phyloP scores from a whole-genome alignment of 2,888 invertebrate genomes.

The Antitype chi region DNA sequence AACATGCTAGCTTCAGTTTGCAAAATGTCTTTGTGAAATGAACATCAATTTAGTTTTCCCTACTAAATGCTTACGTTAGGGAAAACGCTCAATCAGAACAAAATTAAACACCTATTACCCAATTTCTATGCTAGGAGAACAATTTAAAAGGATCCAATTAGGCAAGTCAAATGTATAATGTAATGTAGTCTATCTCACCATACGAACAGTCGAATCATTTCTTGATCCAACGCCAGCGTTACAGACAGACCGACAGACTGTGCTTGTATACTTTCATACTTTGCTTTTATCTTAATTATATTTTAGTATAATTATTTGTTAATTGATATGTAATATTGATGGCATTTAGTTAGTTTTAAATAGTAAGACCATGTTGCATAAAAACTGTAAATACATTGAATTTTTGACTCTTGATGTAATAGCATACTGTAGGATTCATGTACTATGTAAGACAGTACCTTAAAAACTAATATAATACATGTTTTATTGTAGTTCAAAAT shows the following conservation, averaged over 20 bases:
- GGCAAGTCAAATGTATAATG: neutral
- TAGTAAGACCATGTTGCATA: conserved; percentile 57
- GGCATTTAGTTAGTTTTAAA: conserved; percentile 54
- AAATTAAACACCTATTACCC: neutral
- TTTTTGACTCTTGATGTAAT: conserved; percentile 26
- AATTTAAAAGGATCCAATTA: neutral
- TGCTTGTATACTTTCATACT: conserved; percentile 2
- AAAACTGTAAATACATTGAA: conserved; percentile 51
- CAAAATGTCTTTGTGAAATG: neutral
- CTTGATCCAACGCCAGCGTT: conserved; percentile 51
- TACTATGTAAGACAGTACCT: conserved; percentile 1
- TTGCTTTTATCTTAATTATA: conserved; percentile 45
- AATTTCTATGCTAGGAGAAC: neutral
- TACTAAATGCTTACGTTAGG: neutral
- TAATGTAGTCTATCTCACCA: neutral
- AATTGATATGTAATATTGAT: conserved; percentile 48
- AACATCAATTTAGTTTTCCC: neutral
- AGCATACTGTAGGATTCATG: conserved; percentile 28
- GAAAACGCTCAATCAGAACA: neutral
- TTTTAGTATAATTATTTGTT: conserved; percentile 38
- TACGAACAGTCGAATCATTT: conserved; percentile 12
- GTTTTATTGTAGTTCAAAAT: conserved; percentile 21
- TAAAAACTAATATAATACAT: neutral
- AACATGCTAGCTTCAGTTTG: conserved; percentile 1
- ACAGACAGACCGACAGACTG: conserved; percentile 40